phyloP scores from a whole-genome alignment of 1,140 invertebrate genomes.

The Cherax quadricarinatus region DNA sequence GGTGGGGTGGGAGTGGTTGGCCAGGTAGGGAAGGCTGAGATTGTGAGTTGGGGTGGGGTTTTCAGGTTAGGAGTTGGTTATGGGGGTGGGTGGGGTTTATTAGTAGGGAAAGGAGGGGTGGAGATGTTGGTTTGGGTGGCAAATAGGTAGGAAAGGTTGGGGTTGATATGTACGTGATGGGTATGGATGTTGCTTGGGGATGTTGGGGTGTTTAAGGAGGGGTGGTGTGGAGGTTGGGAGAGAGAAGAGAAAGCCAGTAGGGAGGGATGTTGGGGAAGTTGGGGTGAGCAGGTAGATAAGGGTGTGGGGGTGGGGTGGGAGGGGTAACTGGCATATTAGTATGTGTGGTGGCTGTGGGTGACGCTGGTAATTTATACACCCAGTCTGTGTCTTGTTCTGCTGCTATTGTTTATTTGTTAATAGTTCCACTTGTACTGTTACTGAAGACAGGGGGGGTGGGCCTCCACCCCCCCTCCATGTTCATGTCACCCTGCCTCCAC shows the following conservation, averaged over 20 bases:
- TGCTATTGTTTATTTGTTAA: constrained; percentile 33
- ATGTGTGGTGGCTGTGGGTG: constrained; percentile 21
- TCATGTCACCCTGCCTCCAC: background rate
- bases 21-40: background rate
- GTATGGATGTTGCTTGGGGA: background rate
- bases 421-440: constrained; percentile 14
- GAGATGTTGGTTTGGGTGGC: background rate
- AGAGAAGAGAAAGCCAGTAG: background rate
- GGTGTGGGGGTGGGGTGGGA: background rate
- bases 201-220: background rate
- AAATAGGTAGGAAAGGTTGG: no score
- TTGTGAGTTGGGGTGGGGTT: background rate
- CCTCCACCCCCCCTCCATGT: background rate
- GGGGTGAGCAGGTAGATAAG: background rate
- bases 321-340: constrained; percentile 6
- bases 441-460: constrained; percentile 1
- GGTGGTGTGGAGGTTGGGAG: background rate
- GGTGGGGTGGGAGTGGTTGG: background rate
- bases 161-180: no score
- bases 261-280: background rate
- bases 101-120: background rate
- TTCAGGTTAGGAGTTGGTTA: background rate
- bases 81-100: background rate
- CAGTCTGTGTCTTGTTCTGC: constrained; percentile 8
- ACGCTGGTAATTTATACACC: constrained; percentile 33